Conservation (phyloP, 1,140 invertebrate species). For the Venustaconcha ellipsiformis region DNA sequence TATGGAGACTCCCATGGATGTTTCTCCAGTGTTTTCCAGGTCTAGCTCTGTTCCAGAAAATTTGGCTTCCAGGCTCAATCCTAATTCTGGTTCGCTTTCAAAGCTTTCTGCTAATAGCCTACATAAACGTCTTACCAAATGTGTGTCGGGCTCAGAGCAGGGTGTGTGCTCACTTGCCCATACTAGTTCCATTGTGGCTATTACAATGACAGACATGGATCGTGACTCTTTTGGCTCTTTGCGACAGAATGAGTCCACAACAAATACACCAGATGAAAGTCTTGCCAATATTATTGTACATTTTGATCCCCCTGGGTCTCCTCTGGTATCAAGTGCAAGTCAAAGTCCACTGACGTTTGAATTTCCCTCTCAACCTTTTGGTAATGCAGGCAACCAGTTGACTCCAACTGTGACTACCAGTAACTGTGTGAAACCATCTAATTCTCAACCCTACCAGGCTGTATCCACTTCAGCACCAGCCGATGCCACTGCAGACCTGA, state of each 20-base stretch:
- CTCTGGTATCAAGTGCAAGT: conserved; percentile 58
- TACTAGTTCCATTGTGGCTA: conserved; percentile 53
- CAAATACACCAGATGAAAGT: conserved; percentile 35
- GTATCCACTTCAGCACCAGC: conserved; percentile 10
- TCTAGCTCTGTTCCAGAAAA: conserved; percentile 67
- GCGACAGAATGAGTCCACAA: conserved; percentile 26
- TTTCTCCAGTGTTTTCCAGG: conserved; percentile 62
- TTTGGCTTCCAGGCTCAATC: conserved; percentile 43
- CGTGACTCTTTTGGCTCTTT: conserved; percentile 34
- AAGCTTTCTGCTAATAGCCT: conserved; percentile 36
- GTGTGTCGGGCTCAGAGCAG: conserved; percentile 31
- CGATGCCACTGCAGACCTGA: conserved; percentile 6
- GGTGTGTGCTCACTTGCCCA: conserved; percentile 26
- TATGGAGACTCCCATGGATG: conserved; percentile 63
- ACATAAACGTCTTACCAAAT: conserved; percentile 23
- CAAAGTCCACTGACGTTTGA: conserved; percentile 59
- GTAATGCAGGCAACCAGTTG: conserved; percentile 22
- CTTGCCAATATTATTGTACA: conserved; percentile 62
- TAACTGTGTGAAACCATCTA: conserved; percentile 16
- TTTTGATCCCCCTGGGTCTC: conserved; percentile 63
- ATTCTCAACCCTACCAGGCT: conserved; percentile 5
- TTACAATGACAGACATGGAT: conserved; percentile 57
- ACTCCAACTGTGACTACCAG: conserved; percentile 5
- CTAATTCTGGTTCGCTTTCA: conserved; percentile 37
- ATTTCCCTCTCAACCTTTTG: conserved; percentile 43